Evolutionary conservation across 2,113 vertebrate species (phyloP), one percentile per base, ranked within the genome.

Genomic region (Bos javanicus): DNA sequence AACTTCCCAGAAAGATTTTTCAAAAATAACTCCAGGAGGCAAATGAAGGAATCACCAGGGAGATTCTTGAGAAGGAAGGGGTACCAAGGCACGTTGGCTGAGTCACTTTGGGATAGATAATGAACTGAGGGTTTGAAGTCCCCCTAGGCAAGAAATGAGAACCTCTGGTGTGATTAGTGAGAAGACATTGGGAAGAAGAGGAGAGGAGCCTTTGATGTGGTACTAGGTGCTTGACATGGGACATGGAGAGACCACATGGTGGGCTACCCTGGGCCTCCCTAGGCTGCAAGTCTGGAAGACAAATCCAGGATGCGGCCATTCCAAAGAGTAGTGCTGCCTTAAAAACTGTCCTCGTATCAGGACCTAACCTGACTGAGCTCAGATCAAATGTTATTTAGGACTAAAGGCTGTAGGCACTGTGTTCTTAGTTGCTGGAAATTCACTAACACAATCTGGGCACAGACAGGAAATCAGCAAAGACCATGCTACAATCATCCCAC

Each of bases 1-100:
- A 94, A 96, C 56, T 94, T 96, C 82, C 28, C 62, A 94, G 94
- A 94, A 95, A 90, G 33, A 43, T 91, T 83, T 97, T 98, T 91
- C 60, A 88, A 87, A 98, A 95, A 94, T 67, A 94, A 95, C 92
- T 87, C 81, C n/a, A 1, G 76, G 50, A 93, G 62, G 39, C 57
- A 91, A 94, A 78, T 39, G 43, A 76, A 62, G 57, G 64, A 90
- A 84, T 90, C 19, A 48, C 48, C 78, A 92, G 80, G 52, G 57
- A 84, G 78, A 86, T 82, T 84, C 64, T 87, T 30, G 25, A 90
- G 39, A 81, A 78, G 71, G 76, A 92, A 59, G 46, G 17, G 57
- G 52, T 48, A 52, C 10, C 46, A 46, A 56, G 30, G 39, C 30
- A 59, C 21, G 43, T 52, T 28, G 30, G 6, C 7, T 76, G 54